Percentiles rank a stretch among this genome's conserved stretches.
These are phyloP conservation scores for Laspeyria flexula DNA, from an alignment of 2,888 invertebrate genomes.

Conservation along the genomic window DNA sequence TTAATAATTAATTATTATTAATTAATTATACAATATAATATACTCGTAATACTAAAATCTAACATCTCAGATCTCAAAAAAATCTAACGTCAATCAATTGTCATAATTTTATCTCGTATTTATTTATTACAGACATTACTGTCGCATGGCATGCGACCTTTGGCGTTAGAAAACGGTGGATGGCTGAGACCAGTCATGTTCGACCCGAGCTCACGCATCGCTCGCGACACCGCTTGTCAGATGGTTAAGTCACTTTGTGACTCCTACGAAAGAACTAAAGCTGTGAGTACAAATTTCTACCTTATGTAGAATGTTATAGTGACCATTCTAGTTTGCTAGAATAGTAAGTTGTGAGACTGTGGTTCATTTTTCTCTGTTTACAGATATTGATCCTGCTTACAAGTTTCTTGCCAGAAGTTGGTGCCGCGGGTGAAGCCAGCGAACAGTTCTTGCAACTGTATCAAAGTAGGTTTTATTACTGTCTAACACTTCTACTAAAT, in stretches of 20 bases:
- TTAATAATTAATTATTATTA: too few species aligned
- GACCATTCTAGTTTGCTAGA: neutral
- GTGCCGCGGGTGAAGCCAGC: slow-evolving; percentile 95
- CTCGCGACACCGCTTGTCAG: slow-evolving; percentile 95
- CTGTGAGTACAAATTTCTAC: slow-evolving; percentile 58
- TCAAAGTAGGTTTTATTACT: slow-evolving; percentile 83
- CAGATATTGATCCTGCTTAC: slow-evolving; percentile 94
- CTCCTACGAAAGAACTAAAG: slow-evolving; percentile 80
- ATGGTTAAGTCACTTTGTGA: slow-evolving; percentile 94
- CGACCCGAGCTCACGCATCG: slow-evolving; percentile 95
- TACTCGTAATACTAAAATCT: too few species aligned
- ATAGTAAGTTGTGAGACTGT: neutral
- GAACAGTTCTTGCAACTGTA: slow-evolving; percentile 96
- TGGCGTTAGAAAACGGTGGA: slow-evolving; percentile 89
- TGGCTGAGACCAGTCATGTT: slow-evolving; percentile 98
- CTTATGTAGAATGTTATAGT: neutral
- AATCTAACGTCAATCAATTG: too few species aligned
- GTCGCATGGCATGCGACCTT: slow-evolving; percentile 83
- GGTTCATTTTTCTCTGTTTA: slow-evolving; percentile 10
- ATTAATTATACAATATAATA: too few species aligned
- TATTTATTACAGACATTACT: slow-evolving; percentile 64
- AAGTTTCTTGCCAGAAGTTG: slow-evolving; percentile 94
- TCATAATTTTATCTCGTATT: neutral
- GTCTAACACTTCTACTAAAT: neutral
- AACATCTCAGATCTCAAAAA: too few species aligned